Evolutionary conservation across 2,797 vertebrate genomes (phyloP), one percentile per base, ranked within the genome.

Genomic region (Protosalanx chinensis): DNA sequence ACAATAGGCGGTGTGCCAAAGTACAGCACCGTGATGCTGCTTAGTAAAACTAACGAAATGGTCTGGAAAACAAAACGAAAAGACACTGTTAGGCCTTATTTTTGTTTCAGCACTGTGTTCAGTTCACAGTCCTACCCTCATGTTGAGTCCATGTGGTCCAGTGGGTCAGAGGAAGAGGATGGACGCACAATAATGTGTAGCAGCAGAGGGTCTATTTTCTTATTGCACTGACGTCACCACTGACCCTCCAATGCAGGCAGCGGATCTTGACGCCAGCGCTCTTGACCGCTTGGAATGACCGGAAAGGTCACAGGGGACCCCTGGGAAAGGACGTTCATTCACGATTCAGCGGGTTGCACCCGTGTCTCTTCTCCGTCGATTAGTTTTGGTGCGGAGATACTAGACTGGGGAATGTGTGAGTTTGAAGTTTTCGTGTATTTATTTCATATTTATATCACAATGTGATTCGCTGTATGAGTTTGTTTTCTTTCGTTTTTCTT

Each of bases 371-470:
- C 18, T 56, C 16, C 5, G 51, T 56, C 4, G n/a, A 51, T 51
- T 3, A 56, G 51, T 56, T n/a, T n/a, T 5, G 18, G 18, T 56
- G 51, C 7, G 61, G 61, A 33, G 61, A 35, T 32, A n/a, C 37
- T 13, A 63, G 30, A 64, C 5, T 27, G 30, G 3, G 2, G 66
- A 61, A n/a, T 56, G 51, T 65, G 32, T 65, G 62, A 15, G 32
- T 33, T 58, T 72, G 58, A 51, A 15, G 65, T 58, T 46, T 53
- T 18, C 6, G 32, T 53, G 18, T 62, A 60, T 77, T 74, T 71
- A 70, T 51, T 74, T 64, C 37, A 41, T 67, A 77, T 41, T 71
- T 68, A 60, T 73, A 63, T 67, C 20, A 68, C 23, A 53, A 63
- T 68, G 65, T 73, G 67, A 18, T 23, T 68, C 62, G 53, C 68